A percentile compares a stretch with the other conserved stretches of the same genome.
These are phyloP conservation scores for Steinernema carpocapsae DNA, from an alignment of 2,888 invertebrate genomes.

Conservation along the genomic window DNA sequence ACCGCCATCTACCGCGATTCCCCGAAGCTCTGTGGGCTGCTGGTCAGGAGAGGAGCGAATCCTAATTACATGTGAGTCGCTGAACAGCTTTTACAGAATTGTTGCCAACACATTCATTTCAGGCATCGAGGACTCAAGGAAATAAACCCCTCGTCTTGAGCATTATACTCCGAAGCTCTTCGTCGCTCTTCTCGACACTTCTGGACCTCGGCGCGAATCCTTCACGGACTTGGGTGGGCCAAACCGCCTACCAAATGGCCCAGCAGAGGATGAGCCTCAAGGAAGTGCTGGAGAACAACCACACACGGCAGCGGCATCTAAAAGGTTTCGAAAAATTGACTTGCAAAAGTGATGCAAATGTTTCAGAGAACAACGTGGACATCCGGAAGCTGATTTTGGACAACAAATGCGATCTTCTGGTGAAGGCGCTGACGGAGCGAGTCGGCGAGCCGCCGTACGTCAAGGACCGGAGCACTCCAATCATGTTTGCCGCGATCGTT, in stretches of 20 bases:
- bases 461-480: constrained; percentile 2
- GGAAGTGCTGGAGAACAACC: constrained; percentile 23
- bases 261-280: constrained; percentile 24
- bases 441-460: neutral
- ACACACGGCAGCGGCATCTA: neutral
- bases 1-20: constrained; percentile 50
- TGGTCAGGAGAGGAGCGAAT: constrained; percentile 6
- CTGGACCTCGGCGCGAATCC: constrained; percentile 23
- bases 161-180: constrained; percentile 18
- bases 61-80: neutral
- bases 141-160: neutral
- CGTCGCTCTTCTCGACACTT: constrained; percentile 24
- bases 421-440: neutral
- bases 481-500: constrained; percentile 15
- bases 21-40: constrained; percentile 24
- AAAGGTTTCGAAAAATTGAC: neutral
- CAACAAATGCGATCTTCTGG: neutral
- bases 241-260: constrained; percentile 12
- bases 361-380: constrained; percentile 19
- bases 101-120: too few relatives aligned
- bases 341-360: neutral
- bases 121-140: constrained; percentile 7
- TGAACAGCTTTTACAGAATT: too few relatives aligned
- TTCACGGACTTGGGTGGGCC: neutral
- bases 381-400: constrained; percentile 15